Evolutionary conservation across 2,888 invertebrate species (phyloP), one percentile per base, ranked within the genome.

Genomic region (Agrilus mali): DNA sequence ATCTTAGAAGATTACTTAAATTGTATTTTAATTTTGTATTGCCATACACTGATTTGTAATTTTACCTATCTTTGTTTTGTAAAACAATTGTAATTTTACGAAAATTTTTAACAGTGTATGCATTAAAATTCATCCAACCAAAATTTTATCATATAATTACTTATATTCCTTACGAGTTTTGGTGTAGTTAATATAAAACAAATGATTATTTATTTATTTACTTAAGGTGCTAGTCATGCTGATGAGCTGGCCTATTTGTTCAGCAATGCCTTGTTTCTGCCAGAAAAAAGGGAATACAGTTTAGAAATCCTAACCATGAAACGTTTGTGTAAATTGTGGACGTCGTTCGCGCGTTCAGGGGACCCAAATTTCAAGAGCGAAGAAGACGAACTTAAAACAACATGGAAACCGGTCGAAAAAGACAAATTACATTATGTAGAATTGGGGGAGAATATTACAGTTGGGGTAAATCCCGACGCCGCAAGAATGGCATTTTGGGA

Each of bases 201-300:
- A 22, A 22, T 22, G 6, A 4, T 27, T 8, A 2, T 27, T 27
- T 8, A 10, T 27, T 27, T 27, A 10, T 10, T 27, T 42, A 10
- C 41, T 49, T 36, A 41, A 56, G 58, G 57, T 33, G 54, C 49
- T 1, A 49, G 49, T 27, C 59, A 58, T 47, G 54, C 48, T 34
- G 59, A 59, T 45, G 59, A 59, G 7, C 40, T 59, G n/a, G 53
- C 53, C 6, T 58, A 59, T 38, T 40, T 59, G 16, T 59, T 59
- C 43, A 10, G 4, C 10, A 52, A 53, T 36, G 45, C 41, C 38
- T 22, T 41, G 10, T 16, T 43, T 7, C 45, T 49, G 2, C 51
- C 53, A 6, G 34, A 41, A 31, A 48, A 51, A 6, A 46, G 46
- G 1, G 38, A 49, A 13, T 42, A 44, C 6, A 48, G 51, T 38